Evolutionary conservation across 2,113 vertebrate species (phyloP).

Genomic region (Pelecanus crispus): DNA sequence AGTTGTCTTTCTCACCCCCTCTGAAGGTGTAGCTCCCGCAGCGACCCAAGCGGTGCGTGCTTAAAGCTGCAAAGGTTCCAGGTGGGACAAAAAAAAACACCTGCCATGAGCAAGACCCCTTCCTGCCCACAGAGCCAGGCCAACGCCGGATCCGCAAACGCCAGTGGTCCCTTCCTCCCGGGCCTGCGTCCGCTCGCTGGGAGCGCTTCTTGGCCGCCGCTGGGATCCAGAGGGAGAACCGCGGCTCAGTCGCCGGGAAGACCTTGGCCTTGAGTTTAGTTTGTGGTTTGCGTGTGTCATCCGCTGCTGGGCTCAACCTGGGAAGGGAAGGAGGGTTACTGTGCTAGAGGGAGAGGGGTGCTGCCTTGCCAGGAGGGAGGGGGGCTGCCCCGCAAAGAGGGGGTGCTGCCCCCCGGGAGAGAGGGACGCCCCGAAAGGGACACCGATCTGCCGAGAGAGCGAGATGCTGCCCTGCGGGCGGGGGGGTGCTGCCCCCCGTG

Average conservation of each 20-base stretch:
- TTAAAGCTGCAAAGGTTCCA: background rate
- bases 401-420: background rate
- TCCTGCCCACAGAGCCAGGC: background rate
- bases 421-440: fast-evolving
- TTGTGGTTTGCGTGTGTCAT: background rate
- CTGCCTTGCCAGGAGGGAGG: background rate
- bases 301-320: background rate
- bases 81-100: background rate
- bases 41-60: background rate
- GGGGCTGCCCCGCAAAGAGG: background rate
- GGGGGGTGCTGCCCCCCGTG: background rate
- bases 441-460: fast-evolving
- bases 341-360: background rate
- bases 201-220: fast-evolving
- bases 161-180: background rate
- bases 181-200: fast-evolving
- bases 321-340: background rate
- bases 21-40: background rate
- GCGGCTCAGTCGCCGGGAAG: background rate
- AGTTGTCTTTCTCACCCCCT: background rate
- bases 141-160: fast-evolving
- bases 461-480: background rate
- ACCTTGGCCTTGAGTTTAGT: background rate
- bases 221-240: background rate
- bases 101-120: background rate